Evolutionary conservation across 2,888 invertebrate species (phyloP).

Genomic region (Pyrochroa serraticornis): DNA sequence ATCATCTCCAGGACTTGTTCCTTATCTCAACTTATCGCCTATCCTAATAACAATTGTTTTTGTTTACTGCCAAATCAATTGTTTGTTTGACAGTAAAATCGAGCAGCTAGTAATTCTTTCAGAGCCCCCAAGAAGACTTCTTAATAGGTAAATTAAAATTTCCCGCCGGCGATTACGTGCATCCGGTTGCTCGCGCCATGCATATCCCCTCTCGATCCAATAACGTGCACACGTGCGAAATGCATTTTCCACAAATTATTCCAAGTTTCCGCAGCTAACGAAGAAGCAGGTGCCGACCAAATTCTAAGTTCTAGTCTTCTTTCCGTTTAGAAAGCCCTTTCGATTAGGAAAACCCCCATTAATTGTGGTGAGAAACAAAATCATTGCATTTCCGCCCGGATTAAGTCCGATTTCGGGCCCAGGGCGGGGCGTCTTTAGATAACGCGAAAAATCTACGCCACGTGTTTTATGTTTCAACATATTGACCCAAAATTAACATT

Average conservation of each 20-base stretch:
- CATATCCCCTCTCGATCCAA: constrained; percentile 34
- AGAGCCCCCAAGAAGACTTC: not conserved
- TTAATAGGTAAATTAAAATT: constrained; percentile 12
- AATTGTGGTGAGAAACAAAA: constrained; percentile 40
- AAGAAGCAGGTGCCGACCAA: constrained; percentile 18
- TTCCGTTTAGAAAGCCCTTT: constrained; percentile 5
- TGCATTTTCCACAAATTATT: constrained; percentile 44
- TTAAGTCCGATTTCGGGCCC: constrained; percentile 1
- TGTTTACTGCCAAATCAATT: constrained; percentile 23
- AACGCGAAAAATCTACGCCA: constrained; percentile 35
- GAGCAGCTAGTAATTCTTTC: not conserved
- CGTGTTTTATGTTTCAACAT: constrained; percentile 44
- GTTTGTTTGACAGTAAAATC: constrained; percentile 15
- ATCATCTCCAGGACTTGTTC: too few relatives aligned
- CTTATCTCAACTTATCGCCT: too few relatives aligned
- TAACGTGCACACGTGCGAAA: constrained; percentile 40
- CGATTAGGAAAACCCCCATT: constrained; percentile 16
- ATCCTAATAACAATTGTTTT: constrained; percentile 23
- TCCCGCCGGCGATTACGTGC: constrained; percentile 17
- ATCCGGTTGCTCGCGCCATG: constrained; percentile 20
- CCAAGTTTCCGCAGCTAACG: constrained; percentile 41
- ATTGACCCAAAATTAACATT: not conserved
- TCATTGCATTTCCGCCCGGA: not conserved
- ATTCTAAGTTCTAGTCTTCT: constrained; percentile 25
- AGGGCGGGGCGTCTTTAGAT: constrained; percentile 36